Conservation (phyloP, 2,888 invertebrate genomes). For the Eristalis pertinax region DNA sequence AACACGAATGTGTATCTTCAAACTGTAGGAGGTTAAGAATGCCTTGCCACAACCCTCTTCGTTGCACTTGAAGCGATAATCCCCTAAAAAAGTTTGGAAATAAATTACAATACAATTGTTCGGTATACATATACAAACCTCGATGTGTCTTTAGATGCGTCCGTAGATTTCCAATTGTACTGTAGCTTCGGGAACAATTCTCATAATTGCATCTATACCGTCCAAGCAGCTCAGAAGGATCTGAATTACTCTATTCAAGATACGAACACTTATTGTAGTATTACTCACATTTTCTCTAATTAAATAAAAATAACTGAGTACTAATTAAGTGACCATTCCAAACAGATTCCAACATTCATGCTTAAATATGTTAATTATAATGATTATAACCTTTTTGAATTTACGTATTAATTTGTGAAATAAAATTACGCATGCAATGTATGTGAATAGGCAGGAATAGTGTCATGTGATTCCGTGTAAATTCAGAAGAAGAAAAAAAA, state of each 20-base stretch:
- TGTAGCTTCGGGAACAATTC: conserved; percentile 93
- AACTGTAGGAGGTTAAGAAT: conserved; percentile 96
- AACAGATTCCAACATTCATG: neutral
- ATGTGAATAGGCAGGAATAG: neutral
- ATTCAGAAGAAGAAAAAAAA: neutral
- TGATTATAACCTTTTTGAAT: neutral
- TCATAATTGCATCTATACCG: conserved; percentile 94
- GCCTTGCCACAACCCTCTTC: conserved; percentile 94
- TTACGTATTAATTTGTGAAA: neutral
- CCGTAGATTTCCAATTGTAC: conserved; percentile 95
- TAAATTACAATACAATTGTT: neutral
- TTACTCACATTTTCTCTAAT: neutral
- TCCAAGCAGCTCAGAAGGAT: conserved; percentile 81
- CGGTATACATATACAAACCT: conserved; percentile 84
- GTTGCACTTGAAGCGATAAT: conserved; percentile 95
- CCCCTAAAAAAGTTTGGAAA: conserved; percentile 84
- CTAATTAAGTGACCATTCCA: neutral
- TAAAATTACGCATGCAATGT: neutral
- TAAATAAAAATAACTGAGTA: neutral
- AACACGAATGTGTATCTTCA: conserved; percentile 96
- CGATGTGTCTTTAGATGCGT: conserved; percentile 98
- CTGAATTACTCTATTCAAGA: conserved; percentile 76
- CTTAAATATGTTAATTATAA: neutral
- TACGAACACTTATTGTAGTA: neutral
- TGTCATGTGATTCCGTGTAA: neutral